Conservation (phyloP, 2,888 invertebrate species). For the Steromphala cineraria region DNA sequence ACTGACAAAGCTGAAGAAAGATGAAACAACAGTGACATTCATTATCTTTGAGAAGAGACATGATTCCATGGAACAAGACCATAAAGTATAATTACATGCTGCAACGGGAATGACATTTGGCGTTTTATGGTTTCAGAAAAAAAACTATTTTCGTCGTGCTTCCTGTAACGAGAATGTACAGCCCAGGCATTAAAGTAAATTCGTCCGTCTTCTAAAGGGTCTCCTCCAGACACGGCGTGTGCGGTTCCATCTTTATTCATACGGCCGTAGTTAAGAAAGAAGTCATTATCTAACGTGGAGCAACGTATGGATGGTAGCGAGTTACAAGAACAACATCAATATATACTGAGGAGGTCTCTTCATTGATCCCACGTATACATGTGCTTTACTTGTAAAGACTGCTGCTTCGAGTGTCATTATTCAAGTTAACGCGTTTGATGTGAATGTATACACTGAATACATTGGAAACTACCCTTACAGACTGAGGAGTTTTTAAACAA, state of each 20-base stretch:
- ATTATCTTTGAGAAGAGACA: not conserved
- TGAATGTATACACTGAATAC: not conserved
- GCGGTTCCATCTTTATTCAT: not conserved
- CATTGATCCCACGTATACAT: not conserved
- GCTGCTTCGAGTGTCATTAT: not conserved
- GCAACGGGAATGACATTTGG: not conserved
- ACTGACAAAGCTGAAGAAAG: not conserved
- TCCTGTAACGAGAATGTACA: not conserved
- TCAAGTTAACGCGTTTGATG: not conserved
- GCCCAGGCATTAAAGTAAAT: not conserved
- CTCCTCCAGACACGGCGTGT: not conserved
- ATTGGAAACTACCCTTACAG: not conserved
- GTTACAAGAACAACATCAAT: constrained; percentile 2
- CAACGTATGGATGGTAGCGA: not conserved
- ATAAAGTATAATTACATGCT: not conserved
- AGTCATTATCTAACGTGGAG: constrained; percentile 9
- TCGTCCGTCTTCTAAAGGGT: not conserved
- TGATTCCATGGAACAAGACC: not conserved
- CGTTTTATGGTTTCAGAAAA: not conserved
- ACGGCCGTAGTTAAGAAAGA: too few species aligned
- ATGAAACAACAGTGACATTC: not conserved
- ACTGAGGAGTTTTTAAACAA: not conserved
- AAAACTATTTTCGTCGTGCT: not conserved
- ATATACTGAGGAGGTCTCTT: not conserved
- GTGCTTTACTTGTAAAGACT: not conserved